Base-by-base conservation (phyloP, 2,797 vertebrate genomes). In the Notolabrus celidotus region DNA sequence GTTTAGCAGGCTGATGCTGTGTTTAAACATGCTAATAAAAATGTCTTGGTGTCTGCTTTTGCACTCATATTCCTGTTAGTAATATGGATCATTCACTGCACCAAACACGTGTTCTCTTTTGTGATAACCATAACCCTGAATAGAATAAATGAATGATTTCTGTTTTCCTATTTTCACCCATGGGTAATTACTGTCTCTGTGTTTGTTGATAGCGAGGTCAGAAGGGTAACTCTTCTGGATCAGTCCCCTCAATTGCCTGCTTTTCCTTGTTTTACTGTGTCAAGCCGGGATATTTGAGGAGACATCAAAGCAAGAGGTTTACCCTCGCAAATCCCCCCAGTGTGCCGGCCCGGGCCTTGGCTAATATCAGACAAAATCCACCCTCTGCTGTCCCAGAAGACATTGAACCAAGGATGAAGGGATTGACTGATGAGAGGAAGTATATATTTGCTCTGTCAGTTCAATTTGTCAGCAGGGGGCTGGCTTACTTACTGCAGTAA, bases 281-380 rank as follows among this genome's bases (percentile, higher is more conserved):
- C 82, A 77, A 80, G 79, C 58, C 17, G 43, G 77, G 77, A 86
- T 84, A 74, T 86, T 85, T 17, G 51, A 87, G 70, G 53, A 75
- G 63, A 88, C 84, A 84, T 90, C 81, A 88, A 90, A 89, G 86
- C 60, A 19, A 64, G 66, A 76, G 83, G 74, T 90, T 90, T 89
- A 83, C 81, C 74, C 79, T 73, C 29, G 2, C 69, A 84, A 89
- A 90, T 87, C 89, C 82, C 74, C 52, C 61, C 63, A 63, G 79
- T 42, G 39, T 69, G 66, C 74, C 59, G 76, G 71, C 83, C 82
- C 1, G 49, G 82, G 69, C 65, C 83, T 71, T 59, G 79, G 79
- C 79, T 90, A 86, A 90, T 88, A 90, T 87, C 70, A 71, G 65
- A 53, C 81, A 76, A 80, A 87, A 87, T 85, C 85, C 86, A 71